Conservation (phyloP, 2,797 vertebrate species). For the Thunnus albacares region DNA sequence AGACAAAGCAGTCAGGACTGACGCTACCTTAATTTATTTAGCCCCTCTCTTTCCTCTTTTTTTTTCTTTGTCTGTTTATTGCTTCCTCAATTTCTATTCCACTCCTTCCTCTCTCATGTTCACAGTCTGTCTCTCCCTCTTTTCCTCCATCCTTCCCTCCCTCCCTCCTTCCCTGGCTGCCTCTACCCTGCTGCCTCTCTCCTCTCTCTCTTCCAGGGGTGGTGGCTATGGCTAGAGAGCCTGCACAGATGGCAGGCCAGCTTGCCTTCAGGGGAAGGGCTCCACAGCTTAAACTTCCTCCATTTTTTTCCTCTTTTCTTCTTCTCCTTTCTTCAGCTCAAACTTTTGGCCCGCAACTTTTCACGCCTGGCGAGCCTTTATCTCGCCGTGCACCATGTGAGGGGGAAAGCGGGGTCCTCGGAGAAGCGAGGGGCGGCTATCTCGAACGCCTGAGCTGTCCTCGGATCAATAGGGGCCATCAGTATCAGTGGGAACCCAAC, state of each 20-base stretch:
- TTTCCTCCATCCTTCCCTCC: constrained; percentile 63
- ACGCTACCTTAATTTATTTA: constrained; percentile 42
- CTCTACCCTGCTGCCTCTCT: constrained; percentile 59
- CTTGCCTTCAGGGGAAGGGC: constrained; percentile 88
- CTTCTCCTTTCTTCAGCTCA: constrained; percentile 80
- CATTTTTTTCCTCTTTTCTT: constrained; percentile 79
- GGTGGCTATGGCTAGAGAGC: constrained; percentile 85
- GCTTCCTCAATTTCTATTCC: constrained; percentile 52
- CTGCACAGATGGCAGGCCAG: constrained; percentile 89
- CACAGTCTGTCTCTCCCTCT: constrained; percentile 67
- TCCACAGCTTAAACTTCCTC: constrained; percentile 88
- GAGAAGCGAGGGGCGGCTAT: constrained; percentile 50
- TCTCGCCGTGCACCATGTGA: constrained; percentile 82
- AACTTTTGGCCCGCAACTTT: constrained; percentile 88
- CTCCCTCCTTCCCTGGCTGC: constrained; percentile 71
- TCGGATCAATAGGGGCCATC: constrained; percentile 82
- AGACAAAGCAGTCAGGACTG: constrained; percentile 15
- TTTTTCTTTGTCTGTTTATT: constrained; percentile 51
- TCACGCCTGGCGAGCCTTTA: constrained; percentile 85
- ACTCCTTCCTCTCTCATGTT: constrained; percentile 58
- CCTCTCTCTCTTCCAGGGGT: constrained; percentile 82
- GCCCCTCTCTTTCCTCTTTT: constrained; percentile 6
- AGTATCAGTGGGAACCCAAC: constrained; percentile 72
- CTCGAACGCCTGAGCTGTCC: constrained; percentile 60
- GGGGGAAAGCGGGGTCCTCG: constrained; percentile 69